Evolutionary conservation across 2,113 vertebrate species (phyloP).

Genomic region (Corythoichthys intestinalis): DNA sequence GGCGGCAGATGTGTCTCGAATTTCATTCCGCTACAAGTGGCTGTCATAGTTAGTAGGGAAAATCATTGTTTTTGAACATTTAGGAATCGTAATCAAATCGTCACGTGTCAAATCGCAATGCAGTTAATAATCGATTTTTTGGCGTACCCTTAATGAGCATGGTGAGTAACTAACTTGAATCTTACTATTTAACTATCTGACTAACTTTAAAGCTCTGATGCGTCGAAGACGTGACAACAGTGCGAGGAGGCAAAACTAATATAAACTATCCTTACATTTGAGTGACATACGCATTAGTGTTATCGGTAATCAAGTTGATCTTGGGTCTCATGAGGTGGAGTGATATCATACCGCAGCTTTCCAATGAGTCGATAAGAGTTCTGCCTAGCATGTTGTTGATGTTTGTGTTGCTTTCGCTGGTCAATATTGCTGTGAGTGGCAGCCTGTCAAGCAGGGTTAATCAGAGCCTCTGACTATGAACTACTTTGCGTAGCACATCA

Average conservation of each 20-base stretch:
- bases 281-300: conserved; percentile 32
- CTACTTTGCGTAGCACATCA: neutral
- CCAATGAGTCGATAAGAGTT: conserved; percentile 34
- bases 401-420: conserved; percentile 24
- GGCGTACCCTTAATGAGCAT: no score
- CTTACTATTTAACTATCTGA: conserved; percentile 7
- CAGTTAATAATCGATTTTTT: no score
- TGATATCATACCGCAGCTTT: conserved; percentile 49
- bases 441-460: conserved; percentile 36
- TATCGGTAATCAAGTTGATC: conserved; percentile 48
- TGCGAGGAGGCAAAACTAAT: conserved; percentile 26
- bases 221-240: neutral
- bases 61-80: no score
- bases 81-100: no score
- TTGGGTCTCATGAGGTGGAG: conserved; percentile 46
- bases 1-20: no score
- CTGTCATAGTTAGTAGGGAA: no score
- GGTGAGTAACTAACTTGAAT: neutral
- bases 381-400: conserved; percentile 34
- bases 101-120: no score
- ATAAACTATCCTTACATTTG: conserved; percentile 31
- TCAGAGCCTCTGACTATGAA: conserved; percentile 25
- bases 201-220: neutral
- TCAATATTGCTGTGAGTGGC: conserved; percentile 40
- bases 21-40: no score